These are phyloP conservation scores for Chlamydotis undulata DNA, from an alignment of 2,113 vertebrate genomes.

Conservation along the genomic window DNA sequence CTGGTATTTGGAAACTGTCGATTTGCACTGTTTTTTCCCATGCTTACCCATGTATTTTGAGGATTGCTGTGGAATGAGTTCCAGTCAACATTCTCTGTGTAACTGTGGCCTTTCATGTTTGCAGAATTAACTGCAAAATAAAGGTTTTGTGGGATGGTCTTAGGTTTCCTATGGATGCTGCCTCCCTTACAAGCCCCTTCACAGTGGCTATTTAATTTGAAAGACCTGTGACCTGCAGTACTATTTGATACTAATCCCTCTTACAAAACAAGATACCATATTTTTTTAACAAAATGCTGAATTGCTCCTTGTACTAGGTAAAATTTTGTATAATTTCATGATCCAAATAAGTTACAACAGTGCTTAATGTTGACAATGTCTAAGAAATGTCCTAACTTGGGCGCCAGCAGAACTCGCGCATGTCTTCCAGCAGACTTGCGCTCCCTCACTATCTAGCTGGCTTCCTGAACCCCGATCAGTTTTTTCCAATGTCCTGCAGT, in stretches of 20 bases:
- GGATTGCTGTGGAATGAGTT: background rate
- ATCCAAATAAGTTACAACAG: background rate
- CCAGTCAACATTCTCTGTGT: background rate
- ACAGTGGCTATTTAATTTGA: background rate
- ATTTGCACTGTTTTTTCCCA: background rate
- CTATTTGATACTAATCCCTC: background rate
- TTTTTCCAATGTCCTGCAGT: background rate
- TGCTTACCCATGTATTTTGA: background rate
- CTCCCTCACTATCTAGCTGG: background rate
- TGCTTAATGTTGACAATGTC: background rate
- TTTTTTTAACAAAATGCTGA: background rate
- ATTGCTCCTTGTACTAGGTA: background rate
- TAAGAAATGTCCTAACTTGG: background rate
- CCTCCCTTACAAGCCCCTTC: background rate
- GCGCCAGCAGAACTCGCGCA: background rate
- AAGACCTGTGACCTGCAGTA: background rate
- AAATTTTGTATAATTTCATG: background rate
- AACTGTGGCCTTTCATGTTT: background rate
- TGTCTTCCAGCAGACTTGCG: background rate
- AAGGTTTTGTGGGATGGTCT: background rate
- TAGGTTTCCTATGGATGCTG: background rate
- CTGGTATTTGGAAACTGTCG: background rate
- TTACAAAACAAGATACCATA: background rate
- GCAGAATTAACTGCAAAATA: background rate
- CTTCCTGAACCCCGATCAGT: background rate